Conservation (phyloP, 2,888 invertebrate genomes). For the Amphipoea lucens region DNA sequence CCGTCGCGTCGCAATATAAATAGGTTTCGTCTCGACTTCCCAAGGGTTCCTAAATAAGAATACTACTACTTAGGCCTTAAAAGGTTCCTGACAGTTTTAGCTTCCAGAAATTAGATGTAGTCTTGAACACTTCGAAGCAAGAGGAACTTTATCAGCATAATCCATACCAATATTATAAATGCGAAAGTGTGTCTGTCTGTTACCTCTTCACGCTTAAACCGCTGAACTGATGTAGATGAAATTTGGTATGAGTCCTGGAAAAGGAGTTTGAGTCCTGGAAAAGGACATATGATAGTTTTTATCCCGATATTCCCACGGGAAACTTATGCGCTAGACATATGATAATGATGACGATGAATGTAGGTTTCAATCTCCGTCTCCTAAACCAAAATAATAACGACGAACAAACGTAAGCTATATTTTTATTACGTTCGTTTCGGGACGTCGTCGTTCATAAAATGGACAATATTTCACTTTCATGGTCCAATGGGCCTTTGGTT, state of each 20-base stretch:
- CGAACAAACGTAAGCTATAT: slow-evolving; percentile 57
- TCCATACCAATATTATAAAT: too few species aligned
- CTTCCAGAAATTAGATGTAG: neutral
- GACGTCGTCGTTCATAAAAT: slow-evolving; percentile 51
- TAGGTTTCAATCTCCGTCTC: neutral
- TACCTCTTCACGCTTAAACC: too few species aligned
- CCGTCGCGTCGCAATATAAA: slow-evolving; percentile 5
- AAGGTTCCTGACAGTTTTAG: slow-evolving; percentile 10
- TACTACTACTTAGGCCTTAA: slow-evolving; percentile 7
- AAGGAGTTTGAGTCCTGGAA: too few species aligned
- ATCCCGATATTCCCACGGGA: too few species aligned
- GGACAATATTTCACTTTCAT: slow-evolving; percentile 53
- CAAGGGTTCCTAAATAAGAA: slow-evolving; percentile 26
- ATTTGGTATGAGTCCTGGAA: too few species aligned
- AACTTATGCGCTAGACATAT: too few species aligned
- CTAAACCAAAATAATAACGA: slow-evolving; percentile 38
- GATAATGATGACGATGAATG: neutral
- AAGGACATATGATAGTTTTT: too few species aligned
- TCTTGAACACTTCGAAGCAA: neutral
- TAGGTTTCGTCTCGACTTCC: slow-evolving; percentile 23
- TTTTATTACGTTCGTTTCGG: slow-evolving; percentile 57
- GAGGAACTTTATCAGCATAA: neutral
- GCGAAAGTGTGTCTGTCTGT: too few species aligned
- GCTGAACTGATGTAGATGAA: too few species aligned
- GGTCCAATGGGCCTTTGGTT: slow-evolving; percentile 31